phyloP scores from a whole-genome alignment of 2,888 invertebrate species.

The Meteorus cinctellus region DNA sequence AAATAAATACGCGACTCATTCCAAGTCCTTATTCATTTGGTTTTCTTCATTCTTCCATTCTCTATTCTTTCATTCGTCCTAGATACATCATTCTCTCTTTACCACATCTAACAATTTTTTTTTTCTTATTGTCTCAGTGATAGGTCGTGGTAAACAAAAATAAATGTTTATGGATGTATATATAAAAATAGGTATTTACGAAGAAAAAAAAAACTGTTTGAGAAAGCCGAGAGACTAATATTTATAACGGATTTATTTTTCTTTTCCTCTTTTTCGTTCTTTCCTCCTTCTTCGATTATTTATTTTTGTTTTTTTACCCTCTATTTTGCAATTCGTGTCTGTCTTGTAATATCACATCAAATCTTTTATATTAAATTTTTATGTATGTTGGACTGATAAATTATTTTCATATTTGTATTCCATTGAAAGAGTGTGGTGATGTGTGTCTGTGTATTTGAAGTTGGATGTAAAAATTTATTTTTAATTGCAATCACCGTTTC shows the following conservation, averaged over 20 bases:
- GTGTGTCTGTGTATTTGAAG: background rate
- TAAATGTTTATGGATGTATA: slow-evolving; percentile 9
- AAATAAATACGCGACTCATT: background rate
- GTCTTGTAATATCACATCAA: slow-evolving; percentile 25
- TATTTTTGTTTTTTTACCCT: slow-evolving; percentile 15
- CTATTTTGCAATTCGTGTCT: slow-evolving; percentile 14
- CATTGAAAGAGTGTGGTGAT: background rate
- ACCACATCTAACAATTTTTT: background rate
- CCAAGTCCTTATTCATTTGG: background rate
- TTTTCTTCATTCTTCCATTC: background rate
- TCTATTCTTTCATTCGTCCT: background rate
- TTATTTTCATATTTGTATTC: background rate
- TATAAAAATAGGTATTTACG: background rate
- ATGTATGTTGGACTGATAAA: background rate
- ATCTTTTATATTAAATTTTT: background rate
- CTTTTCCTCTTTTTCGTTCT: slow-evolving; percentile 15
- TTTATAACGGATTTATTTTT: slow-evolving; percentile 10
- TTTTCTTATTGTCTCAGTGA: slow-evolving; percentile 25
- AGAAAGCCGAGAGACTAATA: slow-evolving; percentile 2
- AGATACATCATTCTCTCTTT: background rate
- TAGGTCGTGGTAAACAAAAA: slow-evolving; percentile 36
- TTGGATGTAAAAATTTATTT: slow-evolving; percentile 2
- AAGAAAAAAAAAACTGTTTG: background rate
- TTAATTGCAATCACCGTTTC: slow-evolving; percentile 16
- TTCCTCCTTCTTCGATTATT: background rate